A percentile compares a stretch with the other conserved stretches of the same genome.
Evolutionary conservation across 1,140 invertebrate genomes (phyloP).

Genomic region (Popillia japonica): DNA sequence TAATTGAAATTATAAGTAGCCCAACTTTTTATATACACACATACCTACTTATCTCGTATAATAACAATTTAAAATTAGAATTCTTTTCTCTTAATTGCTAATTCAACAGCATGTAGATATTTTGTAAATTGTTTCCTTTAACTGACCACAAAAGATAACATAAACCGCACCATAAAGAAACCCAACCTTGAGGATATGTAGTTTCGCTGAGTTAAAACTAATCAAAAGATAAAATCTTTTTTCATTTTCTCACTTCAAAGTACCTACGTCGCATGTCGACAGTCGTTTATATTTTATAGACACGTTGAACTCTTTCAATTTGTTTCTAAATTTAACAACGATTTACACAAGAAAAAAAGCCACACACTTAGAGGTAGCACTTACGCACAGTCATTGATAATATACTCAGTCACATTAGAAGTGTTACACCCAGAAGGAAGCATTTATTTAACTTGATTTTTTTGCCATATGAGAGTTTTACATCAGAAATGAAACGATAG

Average conservation of each 20-base stretch:
- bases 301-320: not conserved
- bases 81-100: not conserved
- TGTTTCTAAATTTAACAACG: too few species aligned
- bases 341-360: too few species aligned
- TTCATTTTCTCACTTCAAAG: constrained; percentile 1
- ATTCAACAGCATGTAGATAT: not conserved
- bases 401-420: too few species aligned
- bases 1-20: too few species aligned
- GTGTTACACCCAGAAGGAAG: too few species aligned
- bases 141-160: not conserved
- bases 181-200: not conserved
- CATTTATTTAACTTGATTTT: too few species aligned
- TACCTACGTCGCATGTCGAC: not conserved
- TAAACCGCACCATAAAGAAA: not conserved
- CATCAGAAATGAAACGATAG: too few species aligned
- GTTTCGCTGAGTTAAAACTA: not conserved
- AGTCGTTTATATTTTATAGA: not conserved
- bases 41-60: too few species aligned
- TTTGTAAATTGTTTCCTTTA: constrained; percentile 4
- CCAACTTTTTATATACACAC: too few species aligned
- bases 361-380: too few species aligned
- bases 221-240: constrained; percentile 1
- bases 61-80: not conserved
- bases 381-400: too few species aligned
- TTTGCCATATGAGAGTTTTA: too few species aligned